Evolutionary conservation across 2,113 vertebrate genomes (phyloP).

Genomic region (Crocuta crocuta): DNA sequence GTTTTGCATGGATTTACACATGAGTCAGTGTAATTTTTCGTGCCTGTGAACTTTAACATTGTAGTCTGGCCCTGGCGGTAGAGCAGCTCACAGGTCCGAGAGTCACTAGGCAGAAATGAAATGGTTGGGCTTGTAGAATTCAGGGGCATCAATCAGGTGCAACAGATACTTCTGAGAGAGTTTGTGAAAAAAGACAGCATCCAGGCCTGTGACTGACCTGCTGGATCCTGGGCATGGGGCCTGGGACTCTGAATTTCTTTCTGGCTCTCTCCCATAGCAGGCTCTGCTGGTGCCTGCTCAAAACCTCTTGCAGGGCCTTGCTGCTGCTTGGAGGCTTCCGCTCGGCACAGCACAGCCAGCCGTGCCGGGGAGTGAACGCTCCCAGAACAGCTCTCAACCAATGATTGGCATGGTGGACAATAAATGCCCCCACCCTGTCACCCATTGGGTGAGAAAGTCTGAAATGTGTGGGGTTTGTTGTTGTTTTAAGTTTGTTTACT

Average conservation of each 20-base stretch:
- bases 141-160: background rate
- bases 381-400: background rate
- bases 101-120: background rate
- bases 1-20: background rate
- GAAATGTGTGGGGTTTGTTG: background rate
- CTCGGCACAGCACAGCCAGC: background rate
- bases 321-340: background rate
- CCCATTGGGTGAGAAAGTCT: background rate
- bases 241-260: background rate
- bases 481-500: no score
- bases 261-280: background rate
- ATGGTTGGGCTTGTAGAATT: background rate
- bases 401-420: no score
- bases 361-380: background rate
- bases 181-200: background rate
- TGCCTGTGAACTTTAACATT: background rate
- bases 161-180: background rate
- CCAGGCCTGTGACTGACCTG: background rate
- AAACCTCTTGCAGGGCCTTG: background rate
- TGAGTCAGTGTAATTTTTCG: background rate
- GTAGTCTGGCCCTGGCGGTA: background rate
- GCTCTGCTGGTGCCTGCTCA: background rate
- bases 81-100: background rate
- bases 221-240: background rate
- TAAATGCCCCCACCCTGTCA: background rate